Base-by-base conservation (phyloP, 1,140 invertebrate species). In the Drosophila cardini region DNA sequence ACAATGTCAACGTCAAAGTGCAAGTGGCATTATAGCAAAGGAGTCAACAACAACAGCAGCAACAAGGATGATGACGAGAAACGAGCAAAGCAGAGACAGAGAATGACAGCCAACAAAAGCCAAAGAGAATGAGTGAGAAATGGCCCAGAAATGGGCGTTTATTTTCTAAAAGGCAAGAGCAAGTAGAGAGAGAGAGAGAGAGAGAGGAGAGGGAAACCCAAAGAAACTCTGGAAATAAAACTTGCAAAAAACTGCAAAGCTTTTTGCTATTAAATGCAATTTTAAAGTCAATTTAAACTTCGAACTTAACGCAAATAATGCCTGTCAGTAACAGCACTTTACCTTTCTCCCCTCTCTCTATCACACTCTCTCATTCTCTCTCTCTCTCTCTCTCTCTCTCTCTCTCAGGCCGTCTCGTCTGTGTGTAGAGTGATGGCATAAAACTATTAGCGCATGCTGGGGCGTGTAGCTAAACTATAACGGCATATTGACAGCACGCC, bases 1-100 rank as follows among this genome's bases (percentile, higher is more conserved):
- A 77, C 77, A 84, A 77, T 84, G 81, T 84, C 80, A 84, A 84
- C 81, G 81, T 85, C 81, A 85, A 85, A 85, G 81, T 85, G 81
- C 81, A 85, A 85, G 81, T 84, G 80, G 80, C 80, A 84, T 84
- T 84, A 84, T 84, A 56, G 80, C 60, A 84, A 84, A 84, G 76
- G 52, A 84, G 80, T 80, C 80, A 77, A 71, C 80, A 83, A 45
- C 18, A 62, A 48, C 68, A 63, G 18, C 65, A 55, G 26, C 55
- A 58, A 61, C 57, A 62, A 70, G 57, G 42, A 68, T 53, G 63
- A 62, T 64, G 68, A 71, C 48, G 52, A 56, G 65, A 55, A 42
- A 26, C 21, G 30, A 75, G 64, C 53, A 67, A 56, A 70, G 42
- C 75, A 79, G 75, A 72, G 71, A 72, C 76, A 67, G 64, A 63